These are phyloP conservation scores for Clarias magur DNA, from an alignment of 2,113 vertebrate genomes.

Conservation along the genomic window DNA sequence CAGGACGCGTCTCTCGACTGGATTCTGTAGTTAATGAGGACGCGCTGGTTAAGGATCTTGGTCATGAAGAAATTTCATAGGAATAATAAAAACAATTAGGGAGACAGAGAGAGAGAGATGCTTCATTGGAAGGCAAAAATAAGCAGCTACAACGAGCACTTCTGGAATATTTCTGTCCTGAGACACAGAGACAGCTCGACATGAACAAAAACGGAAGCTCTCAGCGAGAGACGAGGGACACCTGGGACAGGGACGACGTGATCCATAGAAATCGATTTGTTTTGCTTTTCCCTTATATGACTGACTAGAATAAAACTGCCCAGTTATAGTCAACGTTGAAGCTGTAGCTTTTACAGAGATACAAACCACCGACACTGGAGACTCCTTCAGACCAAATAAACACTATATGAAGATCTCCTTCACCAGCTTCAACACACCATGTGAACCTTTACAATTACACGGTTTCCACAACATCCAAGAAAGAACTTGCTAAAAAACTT, in stretches of 20 bases:
- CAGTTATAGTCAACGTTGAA: too few species aligned
- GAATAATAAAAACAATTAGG: too few species aligned
- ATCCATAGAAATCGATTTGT: too few species aligned
- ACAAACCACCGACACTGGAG: not conserved
- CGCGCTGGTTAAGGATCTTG: too few species aligned
- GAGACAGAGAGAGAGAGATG: not conserved
- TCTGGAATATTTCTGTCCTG: not conserved
- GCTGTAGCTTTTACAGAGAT: not conserved
- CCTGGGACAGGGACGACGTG: too few species aligned
- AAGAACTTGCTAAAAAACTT: too few species aligned
- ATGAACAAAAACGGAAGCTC: too few species aligned
- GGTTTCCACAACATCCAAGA: not conserved
- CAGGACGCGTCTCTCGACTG: not conserved
- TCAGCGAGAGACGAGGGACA: too few species aligned
- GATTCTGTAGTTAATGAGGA: not conserved
- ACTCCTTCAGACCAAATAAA: not conserved
- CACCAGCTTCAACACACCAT: not conserved
- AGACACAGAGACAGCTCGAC: too few species aligned
- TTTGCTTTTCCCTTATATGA: too few species aligned
- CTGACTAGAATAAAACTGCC: too few species aligned
- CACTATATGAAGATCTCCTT: not conserved
- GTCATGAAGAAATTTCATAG: not conserved
- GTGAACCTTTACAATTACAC: not conserved
- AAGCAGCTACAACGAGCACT: not conserved
- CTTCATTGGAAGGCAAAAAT: not conserved